A percentile compares a stretch with the other conserved stretches of the same genome.
Conservation (phyloP, 2,888 invertebrate species). For the Fragum whitleyi region DNA sequence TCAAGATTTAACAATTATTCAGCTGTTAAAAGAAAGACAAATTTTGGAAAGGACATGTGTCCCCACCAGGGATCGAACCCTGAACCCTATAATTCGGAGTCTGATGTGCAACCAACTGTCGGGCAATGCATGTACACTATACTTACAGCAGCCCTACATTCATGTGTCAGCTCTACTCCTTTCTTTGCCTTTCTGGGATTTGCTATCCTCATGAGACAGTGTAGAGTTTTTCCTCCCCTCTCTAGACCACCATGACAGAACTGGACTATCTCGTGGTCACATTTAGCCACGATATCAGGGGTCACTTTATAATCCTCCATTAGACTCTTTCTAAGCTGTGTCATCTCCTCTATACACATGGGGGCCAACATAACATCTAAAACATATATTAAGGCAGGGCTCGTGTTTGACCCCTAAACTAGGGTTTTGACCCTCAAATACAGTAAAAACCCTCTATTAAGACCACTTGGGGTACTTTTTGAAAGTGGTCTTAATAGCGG, state of each 20-base stretch:
- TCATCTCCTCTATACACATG: constrained; percentile 94
- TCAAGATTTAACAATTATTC: no score
- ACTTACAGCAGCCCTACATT: constrained; percentile 73
- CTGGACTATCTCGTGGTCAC: constrained; percentile 92
- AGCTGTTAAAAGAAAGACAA: no score
- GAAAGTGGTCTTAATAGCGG: no score
- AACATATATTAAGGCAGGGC: no score
- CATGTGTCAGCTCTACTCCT: constrained; percentile 36
- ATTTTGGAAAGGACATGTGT: no score
- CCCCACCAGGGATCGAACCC: no score
- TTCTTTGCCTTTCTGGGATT: constrained; percentile 83
- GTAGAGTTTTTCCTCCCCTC: constrained; percentile 95
- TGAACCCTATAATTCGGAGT: no score
- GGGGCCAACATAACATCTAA: constrained; percentile 6
- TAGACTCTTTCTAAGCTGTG: constrained; percentile 94
- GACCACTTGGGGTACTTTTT: no score
- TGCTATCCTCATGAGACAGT: constrained; percentile 97
- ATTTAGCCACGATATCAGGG: constrained; percentile 95
- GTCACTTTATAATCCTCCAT: constrained; percentile 97
- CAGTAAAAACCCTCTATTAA: no score
- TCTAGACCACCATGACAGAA: constrained; percentile 89
- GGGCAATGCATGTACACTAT: neutral
- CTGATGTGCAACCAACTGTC: no score
- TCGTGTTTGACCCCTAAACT: no score
- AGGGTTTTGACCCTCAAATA: no score